Evolutionary conservation across 2,888 invertebrate species (phyloP).

Genomic region (Glaucopsyche alexis): DNA sequence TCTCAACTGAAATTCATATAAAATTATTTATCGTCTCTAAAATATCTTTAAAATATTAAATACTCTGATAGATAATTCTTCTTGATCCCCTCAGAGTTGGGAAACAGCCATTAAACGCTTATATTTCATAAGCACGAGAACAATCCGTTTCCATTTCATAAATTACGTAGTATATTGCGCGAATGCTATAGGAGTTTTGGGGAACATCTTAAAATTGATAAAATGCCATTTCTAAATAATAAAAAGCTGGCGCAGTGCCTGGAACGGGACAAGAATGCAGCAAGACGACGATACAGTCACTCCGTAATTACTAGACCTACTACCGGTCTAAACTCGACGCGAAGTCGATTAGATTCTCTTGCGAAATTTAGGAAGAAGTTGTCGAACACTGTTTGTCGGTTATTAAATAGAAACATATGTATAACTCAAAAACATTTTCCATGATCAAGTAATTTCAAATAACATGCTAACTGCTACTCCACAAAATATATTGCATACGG

Average conservation of each 20-base stretch:
- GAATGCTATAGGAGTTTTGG: slow-evolving; percentile 18
- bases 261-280: slow-evolving; percentile 50
- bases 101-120: slow-evolving; percentile 16
- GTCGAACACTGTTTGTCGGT: too few species aligned
- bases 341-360: neutral
- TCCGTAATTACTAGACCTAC: slow-evolving; percentile 36
- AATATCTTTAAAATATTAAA: neutral
- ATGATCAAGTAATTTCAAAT: too few species aligned
- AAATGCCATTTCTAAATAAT: slow-evolving; percentile 58
- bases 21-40: neutral
- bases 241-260: slow-evolving; percentile 53
- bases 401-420: too few species aligned
- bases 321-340: slow-evolving; percentile 22
- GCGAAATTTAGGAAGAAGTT: too few species aligned
- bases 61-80: neutral
- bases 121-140: slow-evolving; percentile 19
- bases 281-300: slow-evolving; percentile 48
- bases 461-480: too few species aligned
- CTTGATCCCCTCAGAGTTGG: neutral
- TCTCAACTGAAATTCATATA: neutral
- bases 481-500: too few species aligned
- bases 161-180: slow-evolving; percentile 19
- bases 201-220: slow-evolving; percentile 41
- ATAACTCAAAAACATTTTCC: too few species aligned
- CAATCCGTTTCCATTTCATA: slow-evolving; percentile 21